Conservation (phyloP, 2,797 vertebrate species). For the Enteromius paludinosus region DNA sequence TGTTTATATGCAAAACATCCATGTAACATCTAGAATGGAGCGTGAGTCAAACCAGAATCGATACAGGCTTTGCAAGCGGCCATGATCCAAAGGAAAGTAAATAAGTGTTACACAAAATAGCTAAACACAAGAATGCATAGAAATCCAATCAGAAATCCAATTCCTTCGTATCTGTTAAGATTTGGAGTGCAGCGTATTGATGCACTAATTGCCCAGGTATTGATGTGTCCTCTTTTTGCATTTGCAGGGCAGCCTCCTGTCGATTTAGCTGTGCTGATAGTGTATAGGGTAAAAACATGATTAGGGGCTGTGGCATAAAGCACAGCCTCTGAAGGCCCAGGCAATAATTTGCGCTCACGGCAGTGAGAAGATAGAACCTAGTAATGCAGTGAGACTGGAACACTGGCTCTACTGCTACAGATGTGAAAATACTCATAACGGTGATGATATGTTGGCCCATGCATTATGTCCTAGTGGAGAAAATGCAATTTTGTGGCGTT, state of each 20-base stretch:
- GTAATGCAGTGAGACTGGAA: conserved; percentile 42
- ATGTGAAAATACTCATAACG: conserved; percentile 14
- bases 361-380: conserved; percentile 11
- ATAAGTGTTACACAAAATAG: conserved; percentile 67
- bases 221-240: conserved; percentile 75
- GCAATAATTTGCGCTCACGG: conserved; percentile 40
- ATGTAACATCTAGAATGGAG: conserved; percentile 36
- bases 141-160: conserved; percentile 75
- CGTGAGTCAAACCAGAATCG: conserved; percentile 55
- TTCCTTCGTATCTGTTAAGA: conserved; percentile 76
- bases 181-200: conserved; percentile 77
- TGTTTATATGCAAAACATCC: conserved; percentile 47
- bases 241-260: conserved; percentile 70
- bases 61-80: conserved; percentile 54
- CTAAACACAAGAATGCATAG: conserved; percentile 71
- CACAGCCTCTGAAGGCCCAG: conserved; percentile 49
- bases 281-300: conserved; percentile 64
- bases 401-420: conserved; percentile 12
- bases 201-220: conserved; percentile 78
- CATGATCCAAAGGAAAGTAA: conserved; percentile 64
- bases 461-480: not conserved
- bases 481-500: not conserved
- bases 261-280: conserved; percentile 66
- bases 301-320: conserved; percentile 53
- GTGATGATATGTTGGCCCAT: not conserved